phyloP scores from a whole-genome alignment of 2,797 vertebrate genomes.

The Nothura maculosa region DNA sequence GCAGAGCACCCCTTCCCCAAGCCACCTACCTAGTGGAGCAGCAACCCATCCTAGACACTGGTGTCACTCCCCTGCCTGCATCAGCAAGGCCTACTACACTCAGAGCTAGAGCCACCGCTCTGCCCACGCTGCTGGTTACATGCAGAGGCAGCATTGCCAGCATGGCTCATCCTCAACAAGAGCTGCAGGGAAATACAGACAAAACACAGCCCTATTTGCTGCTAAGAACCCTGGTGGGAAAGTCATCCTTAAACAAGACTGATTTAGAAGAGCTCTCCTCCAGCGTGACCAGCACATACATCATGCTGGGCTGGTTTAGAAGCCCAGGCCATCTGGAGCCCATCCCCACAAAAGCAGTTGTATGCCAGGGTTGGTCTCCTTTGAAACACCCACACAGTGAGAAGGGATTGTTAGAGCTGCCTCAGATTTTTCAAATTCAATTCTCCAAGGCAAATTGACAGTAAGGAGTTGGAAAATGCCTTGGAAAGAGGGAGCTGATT shows the following conservation, averaged over 20 bases:
- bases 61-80: neutral
- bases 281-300: neutral
- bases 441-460: neutral
- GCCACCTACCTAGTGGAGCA: no score
- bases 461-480: neutral
- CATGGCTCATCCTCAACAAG: neutral
- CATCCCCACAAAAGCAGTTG: neutral
- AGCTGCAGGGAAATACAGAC: neutral
- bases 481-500: neutral
- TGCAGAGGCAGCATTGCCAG: no score
- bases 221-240: neutral
- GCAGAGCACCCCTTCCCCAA: neutral
- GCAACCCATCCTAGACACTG: neutral
- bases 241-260: neutral
- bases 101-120: neutral
- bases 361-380: neutral
- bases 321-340: conserved; percentile 62
- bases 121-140: neutral
- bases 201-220: no score
- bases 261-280: neutral
- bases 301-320: neutral
- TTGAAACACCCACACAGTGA: conserved; percentile 43
- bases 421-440: neutral
- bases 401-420: conserved; percentile 6
- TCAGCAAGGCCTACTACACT: neutral